Evolutionary conservation across 1,140 invertebrate genomes (phyloP), one percentile per base, ranked within the genome.

Genomic region (Diorhabda elongata): DNA sequence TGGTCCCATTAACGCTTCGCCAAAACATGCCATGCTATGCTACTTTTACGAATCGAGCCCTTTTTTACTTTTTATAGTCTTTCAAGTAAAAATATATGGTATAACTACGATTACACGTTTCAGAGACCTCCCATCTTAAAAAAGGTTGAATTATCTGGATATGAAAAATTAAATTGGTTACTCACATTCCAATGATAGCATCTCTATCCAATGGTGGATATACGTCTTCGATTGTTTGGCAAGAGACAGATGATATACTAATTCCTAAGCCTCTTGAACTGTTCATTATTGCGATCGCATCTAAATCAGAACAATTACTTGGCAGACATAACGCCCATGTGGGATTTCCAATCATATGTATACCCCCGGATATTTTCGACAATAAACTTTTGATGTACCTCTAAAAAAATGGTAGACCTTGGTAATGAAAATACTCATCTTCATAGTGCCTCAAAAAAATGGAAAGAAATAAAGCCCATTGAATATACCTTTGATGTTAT

Each of bases 311-410:
- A 62, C 61, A 62, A 11, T 62, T 62, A 11, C 43, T 62, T 8
- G 61, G 61, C n/a, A 62, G 42, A 11, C 61, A 62, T 44, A 62
- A 8, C 6, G 61, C 61, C 61, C 61, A 62, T 62, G 61, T 62
- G 8, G 61, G 61, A 44, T 62, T 5, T 3, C 61, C 61, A 9
- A 62, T 11, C 61, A 62, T n/a, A 11, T 44, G 42, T 0, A 62
- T n/a, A 0, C 61, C 61, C 11, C 7, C 44, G 43, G 61, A 9
- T 62, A 62, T 26, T 3, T 44, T 44, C 5, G 61, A 44, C 11
- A 44, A 44, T 8, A 62, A 44, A n/a, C 44, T 42, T 9, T 44
- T 43, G n/a, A 42, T 8, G 3, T 62, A 62, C 4, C 11, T 44
- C 61, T 62, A 5, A 62, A 62, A 26, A 62, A 4, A 62, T 11